Evolutionary conservation across 1,140 invertebrate genomes (phyloP).

Genomic region (Sogatella furcifera): DNA sequence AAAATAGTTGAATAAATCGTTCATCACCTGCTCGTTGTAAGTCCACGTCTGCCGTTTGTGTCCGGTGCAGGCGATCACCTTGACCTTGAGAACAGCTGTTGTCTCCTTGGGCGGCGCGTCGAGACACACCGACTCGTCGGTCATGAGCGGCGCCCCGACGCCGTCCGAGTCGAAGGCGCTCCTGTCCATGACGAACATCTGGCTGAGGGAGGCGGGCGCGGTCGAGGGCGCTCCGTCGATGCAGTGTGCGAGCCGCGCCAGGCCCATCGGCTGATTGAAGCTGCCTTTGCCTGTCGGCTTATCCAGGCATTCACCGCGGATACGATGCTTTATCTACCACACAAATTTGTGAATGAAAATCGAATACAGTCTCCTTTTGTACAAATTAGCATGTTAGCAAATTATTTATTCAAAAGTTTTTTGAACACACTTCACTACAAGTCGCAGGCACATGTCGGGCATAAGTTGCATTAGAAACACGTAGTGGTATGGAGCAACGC

Average conservation of each 20-base stretch:
- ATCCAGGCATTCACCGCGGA: conserved; percentile 45
- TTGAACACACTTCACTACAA: too few relatives aligned
- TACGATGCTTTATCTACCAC: conserved; percentile 38
- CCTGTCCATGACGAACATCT: conserved; percentile 68
- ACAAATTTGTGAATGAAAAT: neutral
- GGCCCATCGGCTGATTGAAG: conserved; percentile 48
- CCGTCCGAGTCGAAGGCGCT: conserved; percentile 8
- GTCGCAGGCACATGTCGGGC: too few relatives aligned
- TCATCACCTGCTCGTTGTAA: conserved; percentile 39
- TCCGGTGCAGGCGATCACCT: conserved; percentile 54
- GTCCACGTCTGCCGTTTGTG: conserved; percentile 50
- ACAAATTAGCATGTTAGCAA: too few relatives aligned
- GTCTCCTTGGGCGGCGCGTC: conserved; percentile 42
- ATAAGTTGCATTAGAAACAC: too few relatives aligned
- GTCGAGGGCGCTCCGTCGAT: too few relatives aligned
- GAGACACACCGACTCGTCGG: conserved; percentile 60
- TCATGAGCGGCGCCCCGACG: conserved; percentile 22
- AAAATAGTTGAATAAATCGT: too few relatives aligned
- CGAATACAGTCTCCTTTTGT: too few relatives aligned
- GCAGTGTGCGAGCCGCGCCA: conserved; percentile 44
- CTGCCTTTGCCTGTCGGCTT: conserved; percentile 42
- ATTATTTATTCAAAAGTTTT: too few relatives aligned
- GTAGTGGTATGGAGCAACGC: too few relatives aligned
- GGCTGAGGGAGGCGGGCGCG: conserved; percentile 39
- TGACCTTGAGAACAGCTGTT: conserved; percentile 40